These are phyloP conservation scores for Mylabris phalerata DNA, from an alignment of 1,140 invertebrate genomes.

Conservation along the genomic window DNA sequence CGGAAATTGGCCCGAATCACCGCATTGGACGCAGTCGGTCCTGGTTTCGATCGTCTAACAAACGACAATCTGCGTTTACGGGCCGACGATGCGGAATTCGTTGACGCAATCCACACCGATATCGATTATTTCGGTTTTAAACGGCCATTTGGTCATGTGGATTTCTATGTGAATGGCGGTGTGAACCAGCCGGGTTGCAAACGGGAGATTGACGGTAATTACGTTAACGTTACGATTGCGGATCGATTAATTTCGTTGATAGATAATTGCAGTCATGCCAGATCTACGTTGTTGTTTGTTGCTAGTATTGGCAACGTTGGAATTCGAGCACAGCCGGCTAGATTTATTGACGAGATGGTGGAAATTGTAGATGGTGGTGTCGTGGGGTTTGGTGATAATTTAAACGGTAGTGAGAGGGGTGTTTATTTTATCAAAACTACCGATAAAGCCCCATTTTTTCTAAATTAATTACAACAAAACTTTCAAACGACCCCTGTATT, in stretches of 20 bases:
- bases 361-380: constrained; percentile 18
- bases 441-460: background rate
- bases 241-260: background rate
- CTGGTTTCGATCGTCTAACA: constrained; percentile 47
- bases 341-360: constrained; percentile 12
- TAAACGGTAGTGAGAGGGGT: no score
- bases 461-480: no score
- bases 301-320: constrained; percentile 38
- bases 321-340: constrained; percentile 35
- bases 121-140: constrained; percentile 46
- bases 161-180: constrained; percentile 70
- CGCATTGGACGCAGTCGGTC: constrained; percentile 63
- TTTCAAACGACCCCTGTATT: no score
- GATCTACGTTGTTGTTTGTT: constrained; percentile 22
- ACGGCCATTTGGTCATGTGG: constrained; percentile 54
- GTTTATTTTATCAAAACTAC: no score
- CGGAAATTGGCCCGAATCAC: constrained; percentile 44
- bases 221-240: no score
- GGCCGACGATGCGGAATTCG: constrained; percentile 71
- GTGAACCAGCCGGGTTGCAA: constrained; percentile 48
- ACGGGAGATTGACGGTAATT: no score
- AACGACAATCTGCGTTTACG: constrained; percentile 56
- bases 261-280: constrained; percentile 28
- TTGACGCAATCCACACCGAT: constrained; percentile 80
- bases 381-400: background rate